phyloP scores from a whole-genome alignment of 2,113 vertebrate genomes.

The Cinclus mexicanus region DNA sequence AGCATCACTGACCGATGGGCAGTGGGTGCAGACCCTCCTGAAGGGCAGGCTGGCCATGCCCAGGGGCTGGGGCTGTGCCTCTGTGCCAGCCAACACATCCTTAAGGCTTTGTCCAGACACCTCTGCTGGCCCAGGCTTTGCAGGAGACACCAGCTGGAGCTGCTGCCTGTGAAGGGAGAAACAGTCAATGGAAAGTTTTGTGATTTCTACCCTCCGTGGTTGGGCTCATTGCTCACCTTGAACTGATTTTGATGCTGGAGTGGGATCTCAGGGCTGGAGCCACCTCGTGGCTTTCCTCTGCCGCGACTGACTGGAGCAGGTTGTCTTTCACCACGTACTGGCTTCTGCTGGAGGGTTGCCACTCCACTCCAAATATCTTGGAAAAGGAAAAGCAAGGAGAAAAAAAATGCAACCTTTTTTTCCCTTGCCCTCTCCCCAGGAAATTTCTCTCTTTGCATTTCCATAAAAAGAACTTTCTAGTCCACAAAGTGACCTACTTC shows the following conservation, averaged over 20 bases:
- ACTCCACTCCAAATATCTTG: conserved; percentile 62
- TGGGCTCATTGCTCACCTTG: conserved; percentile 7
- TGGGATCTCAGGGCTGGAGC: conserved; percentile 47
- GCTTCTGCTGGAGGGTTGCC: conserved; percentile 62
- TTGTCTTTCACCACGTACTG: conserved; percentile 10
- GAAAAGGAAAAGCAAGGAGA: background rate
- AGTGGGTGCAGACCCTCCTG: conserved; percentile 35
- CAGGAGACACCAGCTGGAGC: conserved; percentile 43
- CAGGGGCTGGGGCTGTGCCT: background rate
- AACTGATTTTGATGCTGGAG: conserved; percentile 24
- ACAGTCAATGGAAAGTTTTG: background rate
- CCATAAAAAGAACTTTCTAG: background rate
- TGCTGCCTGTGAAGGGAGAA: conserved; percentile 55
- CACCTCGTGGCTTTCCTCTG: conserved; percentile 59
- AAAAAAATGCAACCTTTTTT: background rate
- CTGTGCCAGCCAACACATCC: background rate
- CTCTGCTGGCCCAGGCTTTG: background rate
- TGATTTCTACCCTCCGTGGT: background rate
- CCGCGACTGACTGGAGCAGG: conserved; percentile 31
- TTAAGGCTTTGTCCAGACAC: background rate
- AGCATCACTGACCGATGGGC: conserved; percentile 22
- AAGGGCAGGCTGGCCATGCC: conserved; percentile 16
- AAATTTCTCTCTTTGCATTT: background rate
- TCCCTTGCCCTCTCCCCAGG: background rate
- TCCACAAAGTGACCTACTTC: fast-evolving